Evolutionary conservation across 2,888 invertebrate species (phyloP).

Genomic region (Acrocyrtus sp.): DNA sequence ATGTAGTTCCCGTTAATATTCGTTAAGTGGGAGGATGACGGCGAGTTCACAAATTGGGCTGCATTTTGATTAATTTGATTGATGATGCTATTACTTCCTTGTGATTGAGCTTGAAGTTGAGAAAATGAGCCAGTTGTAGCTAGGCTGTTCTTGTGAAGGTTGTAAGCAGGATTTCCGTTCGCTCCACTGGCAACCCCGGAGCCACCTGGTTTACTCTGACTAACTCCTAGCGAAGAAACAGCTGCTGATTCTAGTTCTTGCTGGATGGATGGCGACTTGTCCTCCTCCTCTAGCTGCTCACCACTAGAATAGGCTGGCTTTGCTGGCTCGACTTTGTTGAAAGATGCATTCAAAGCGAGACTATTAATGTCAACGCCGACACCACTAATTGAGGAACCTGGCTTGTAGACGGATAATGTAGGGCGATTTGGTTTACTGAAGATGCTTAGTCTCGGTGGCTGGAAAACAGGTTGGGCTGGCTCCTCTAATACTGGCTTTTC

Average conservation of each 20-base stretch:
- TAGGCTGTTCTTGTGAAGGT: too few relatives aligned
- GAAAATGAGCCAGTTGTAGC: too few relatives aligned
- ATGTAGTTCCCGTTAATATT: conserved; percentile 4
- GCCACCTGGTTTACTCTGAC: conserved; percentile 5
- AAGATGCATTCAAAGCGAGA: conserved; percentile 25
- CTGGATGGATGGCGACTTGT: not conserved
- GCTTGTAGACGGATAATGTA: conserved; percentile 33
- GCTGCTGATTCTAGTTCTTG: conserved; percentile 13
- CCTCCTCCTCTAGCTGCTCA: conserved; percentile 12
- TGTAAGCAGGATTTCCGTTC: too few relatives aligned
- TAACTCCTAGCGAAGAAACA: not conserved
- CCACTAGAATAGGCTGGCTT: not conserved
- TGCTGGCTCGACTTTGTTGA: conserved; percentile 3
- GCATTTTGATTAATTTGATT: not conserved
- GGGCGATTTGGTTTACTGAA: conserved; percentile 20
- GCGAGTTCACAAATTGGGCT: conserved; percentile 30
- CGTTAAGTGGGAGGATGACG: conserved; percentile 10
- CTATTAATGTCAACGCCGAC: conserved; percentile 28
- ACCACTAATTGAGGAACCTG: not conserved
- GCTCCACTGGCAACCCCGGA: not conserved
- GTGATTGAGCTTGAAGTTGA: too few relatives aligned
- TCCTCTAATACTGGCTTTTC: conserved; percentile 18
- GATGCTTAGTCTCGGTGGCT: not conserved
- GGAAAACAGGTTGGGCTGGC: not conserved
- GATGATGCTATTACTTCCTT: too few relatives aligned